Conservation (phyloP, 2,797 vertebrate species). For the Eulemur rubriventer region DNA sequence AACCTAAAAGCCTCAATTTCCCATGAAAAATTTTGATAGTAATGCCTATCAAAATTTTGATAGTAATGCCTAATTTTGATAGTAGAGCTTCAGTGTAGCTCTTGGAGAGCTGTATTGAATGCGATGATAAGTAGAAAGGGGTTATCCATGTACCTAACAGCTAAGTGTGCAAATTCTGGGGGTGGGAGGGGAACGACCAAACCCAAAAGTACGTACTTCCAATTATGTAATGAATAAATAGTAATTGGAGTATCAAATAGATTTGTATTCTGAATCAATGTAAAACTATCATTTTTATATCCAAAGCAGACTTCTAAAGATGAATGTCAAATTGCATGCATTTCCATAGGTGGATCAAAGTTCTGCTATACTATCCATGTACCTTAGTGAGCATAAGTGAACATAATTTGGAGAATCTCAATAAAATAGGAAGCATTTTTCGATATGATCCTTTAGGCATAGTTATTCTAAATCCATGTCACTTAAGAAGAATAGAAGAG, state of each 20-base stretch:
- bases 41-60: background rate
- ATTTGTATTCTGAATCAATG: background rate
- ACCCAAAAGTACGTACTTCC: background rate
- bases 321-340: background rate
- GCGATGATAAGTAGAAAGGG: background rate
- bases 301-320: background rate
- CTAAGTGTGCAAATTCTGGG: background rate
- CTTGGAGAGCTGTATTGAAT: background rate
- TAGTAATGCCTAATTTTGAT: too few relatives aligned
- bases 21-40: background rate
- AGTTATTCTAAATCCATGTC: background rate
- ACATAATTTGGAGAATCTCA: background rate
- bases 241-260: background rate
- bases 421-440: background rate
- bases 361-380: background rate
- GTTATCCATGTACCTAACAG: background rate
- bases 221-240: background rate
- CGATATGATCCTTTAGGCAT: background rate
- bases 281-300: background rate
- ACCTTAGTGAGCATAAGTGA: background rate
- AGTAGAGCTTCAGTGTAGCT: too few relatives aligned
- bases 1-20: background rate
- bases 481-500: background rate
- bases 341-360: background rate
- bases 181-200: background rate